These are phyloP conservation scores for Camelus bactrianus DNA, from an alignment of 2,113 vertebrate species.

Conservation along the genomic window DNA sequence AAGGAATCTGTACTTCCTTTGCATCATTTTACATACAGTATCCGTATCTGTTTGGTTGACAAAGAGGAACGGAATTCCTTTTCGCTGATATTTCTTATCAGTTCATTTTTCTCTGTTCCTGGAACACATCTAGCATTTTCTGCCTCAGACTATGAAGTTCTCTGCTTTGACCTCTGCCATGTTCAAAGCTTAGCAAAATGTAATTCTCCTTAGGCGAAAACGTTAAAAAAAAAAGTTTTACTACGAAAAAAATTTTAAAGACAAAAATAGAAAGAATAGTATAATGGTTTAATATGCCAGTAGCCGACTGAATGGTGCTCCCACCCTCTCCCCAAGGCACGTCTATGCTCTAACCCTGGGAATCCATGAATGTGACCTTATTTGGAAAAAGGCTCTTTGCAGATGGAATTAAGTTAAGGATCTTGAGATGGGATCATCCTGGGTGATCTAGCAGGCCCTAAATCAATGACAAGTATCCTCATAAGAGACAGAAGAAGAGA, in stretches of 20 bases:
- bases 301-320: not conserved
- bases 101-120: not conserved
- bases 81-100: not conserved
- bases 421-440: not conserved
- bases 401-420: not conserved
- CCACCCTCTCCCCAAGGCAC: not conserved
- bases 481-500: not conserved
- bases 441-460: not conserved
- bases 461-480: not conserved
- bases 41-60: not conserved
- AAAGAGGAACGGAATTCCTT: not conserved
- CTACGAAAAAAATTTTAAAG: not conserved
- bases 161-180: not conserved
- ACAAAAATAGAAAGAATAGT: not conserved
- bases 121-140: not conserved
- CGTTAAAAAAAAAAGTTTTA: not conserved
- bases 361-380: not conserved
- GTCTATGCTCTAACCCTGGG: not conserved
- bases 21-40: not conserved
- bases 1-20: not conserved
- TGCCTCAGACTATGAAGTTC: not conserved
- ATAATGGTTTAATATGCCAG: not conserved
- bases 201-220: not conserved
- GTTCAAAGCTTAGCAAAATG: not conserved
- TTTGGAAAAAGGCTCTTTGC: not conserved